These are phyloP conservation scores for Drosophila cracens DNA, from an alignment of 2,888 invertebrate species.

Conservation along the genomic window DNA sequence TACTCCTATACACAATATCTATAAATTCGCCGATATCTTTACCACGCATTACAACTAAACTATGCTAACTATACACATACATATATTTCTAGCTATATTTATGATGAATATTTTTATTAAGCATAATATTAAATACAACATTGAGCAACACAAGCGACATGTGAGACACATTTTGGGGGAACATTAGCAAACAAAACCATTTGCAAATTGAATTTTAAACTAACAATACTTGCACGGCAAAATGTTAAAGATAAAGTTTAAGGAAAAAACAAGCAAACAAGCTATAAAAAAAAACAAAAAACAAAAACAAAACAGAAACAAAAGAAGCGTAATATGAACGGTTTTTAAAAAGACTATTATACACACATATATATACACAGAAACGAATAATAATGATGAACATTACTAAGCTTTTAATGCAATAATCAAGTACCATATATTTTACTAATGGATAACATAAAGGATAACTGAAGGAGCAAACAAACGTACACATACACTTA, in stretches of 20 bases:
- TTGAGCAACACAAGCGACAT: slow-evolving; percentile 67
- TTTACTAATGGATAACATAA: slow-evolving; percentile 48
- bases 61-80: slow-evolving; percentile 40
- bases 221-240: slow-evolving; percentile 65
- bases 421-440: slow-evolving; percentile 73
- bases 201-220: slow-evolving; percentile 75
- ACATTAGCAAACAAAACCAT: slow-evolving; percentile 66
- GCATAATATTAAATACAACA: slow-evolving; percentile 30
- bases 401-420: slow-evolving; percentile 78
- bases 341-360: slow-evolving; percentile 79
- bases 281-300: slow-evolving; percentile 16
- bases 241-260: slow-evolving; percentile 58
- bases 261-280: slow-evolving; percentile 16
- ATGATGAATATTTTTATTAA: slow-evolving; percentile 51
- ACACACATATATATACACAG: slow-evolving; percentile 52
- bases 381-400: slow-evolving; percentile 57
- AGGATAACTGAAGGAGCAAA: slow-evolving; percentile 21
- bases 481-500: slow-evolving; percentile 6
- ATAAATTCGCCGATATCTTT: slow-evolving; percentile 47
- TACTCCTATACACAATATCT: slow-evolving; percentile 47
- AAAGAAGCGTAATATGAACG: slow-evolving; percentile 68
- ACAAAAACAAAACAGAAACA: slow-evolving; percentile 27
- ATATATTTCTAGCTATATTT: slow-evolving; percentile 53
- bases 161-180: slow-evolving; percentile 80
- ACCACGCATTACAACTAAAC: slow-evolving; percentile 40